Percentiles rank a stretch among this genome's conserved stretches.
Evolutionary conservation across 1,140 invertebrate species (phyloP).

Genomic region (Drosophila kanapiae): DNA sequence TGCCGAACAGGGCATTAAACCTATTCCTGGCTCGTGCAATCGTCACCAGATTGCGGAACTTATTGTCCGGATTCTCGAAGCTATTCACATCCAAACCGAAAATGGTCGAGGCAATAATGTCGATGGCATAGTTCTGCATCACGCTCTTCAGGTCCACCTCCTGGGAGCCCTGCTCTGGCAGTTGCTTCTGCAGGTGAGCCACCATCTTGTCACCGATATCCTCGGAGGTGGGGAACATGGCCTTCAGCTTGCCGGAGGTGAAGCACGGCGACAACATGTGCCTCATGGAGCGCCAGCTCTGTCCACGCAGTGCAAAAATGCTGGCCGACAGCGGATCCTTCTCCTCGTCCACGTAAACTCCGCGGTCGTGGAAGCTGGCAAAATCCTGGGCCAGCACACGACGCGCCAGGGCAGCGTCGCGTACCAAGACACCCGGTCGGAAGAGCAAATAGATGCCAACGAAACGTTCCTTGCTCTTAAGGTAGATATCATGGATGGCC

Average conservation of each 20-base stretch:
- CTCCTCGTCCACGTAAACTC: slow-evolving; percentile 81
- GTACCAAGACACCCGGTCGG: slow-evolving; percentile 84
- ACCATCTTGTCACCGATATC: slow-evolving; percentile 84
- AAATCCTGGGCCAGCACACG: slow-evolving; percentile 86
- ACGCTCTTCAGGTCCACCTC: slow-evolving; percentile 67
- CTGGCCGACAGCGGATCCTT: slow-evolving; percentile 79
- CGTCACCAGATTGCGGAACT: slow-evolving; percentile 55
- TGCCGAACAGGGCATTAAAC: slow-evolving; percentile 38
- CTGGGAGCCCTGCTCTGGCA: slow-evolving; percentile 38
- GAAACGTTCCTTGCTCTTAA: slow-evolving; percentile 63
- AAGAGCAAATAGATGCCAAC: slow-evolving; percentile 79
- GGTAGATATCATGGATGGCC: slow-evolving; percentile 68
- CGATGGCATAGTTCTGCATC: slow-evolving; percentile 71
- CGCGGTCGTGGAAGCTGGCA: slow-evolving; percentile 83
- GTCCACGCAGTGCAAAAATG: slow-evolving; percentile 85
- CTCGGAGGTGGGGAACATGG: slow-evolving; percentile 86
- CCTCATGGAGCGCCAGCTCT: slow-evolving; percentile 86
- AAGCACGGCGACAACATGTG: slow-evolving; percentile 87
- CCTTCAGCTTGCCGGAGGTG: slow-evolving; percentile 87
- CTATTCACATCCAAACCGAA: slow-evolving; percentile 77
- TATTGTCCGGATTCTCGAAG: slow-evolving; percentile 69
- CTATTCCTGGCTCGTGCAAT: slow-evolving; percentile 16
- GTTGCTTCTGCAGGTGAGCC: slow-evolving; percentile 46
- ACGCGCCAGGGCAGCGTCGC: slow-evolving; percentile 85
- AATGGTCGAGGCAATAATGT: slow-evolving; percentile 74